These are phyloP conservation scores for Aphidius ervi DNA, from an alignment of 1,140 invertebrate species.

Conservation along the genomic window DNA sequence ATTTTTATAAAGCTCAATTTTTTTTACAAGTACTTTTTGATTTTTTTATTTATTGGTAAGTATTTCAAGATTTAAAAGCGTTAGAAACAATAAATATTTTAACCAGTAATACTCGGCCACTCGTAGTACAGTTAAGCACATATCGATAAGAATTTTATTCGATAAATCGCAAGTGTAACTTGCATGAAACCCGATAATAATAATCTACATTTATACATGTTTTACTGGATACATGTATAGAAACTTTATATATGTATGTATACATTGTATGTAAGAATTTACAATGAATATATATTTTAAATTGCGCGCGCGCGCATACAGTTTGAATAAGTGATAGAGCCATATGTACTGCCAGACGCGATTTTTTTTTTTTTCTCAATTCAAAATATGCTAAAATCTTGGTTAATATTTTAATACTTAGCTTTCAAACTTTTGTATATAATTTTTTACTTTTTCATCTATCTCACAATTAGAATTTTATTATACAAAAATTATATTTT, in stretches of 20 bases:
- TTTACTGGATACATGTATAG: too few relatives aligned
- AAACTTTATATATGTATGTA: too few relatives aligned
- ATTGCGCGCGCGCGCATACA: constrained; percentile 1
- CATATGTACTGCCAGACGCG: not conserved
- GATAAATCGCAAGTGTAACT: constrained; percentile 16
- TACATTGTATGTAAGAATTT: too few relatives aligned
- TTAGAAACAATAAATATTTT: constrained; percentile 16
- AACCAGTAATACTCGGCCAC: constrained; percentile 4
- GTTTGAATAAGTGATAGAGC: constrained; percentile 1
- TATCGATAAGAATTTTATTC: constrained; percentile 21
- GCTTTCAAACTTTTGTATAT: not conserved
- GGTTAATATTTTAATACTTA: constrained; percentile 13
- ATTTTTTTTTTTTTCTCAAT: constrained; percentile 2
- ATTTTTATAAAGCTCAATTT: too few relatives aligned
- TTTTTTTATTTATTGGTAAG: too few relatives aligned
- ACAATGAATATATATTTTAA: not conserved
- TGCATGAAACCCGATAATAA: constrained; percentile 21
- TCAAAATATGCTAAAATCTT: constrained; percentile 14
- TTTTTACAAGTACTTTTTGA: too few relatives aligned
- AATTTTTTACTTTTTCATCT: not conserved
- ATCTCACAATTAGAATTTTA: not conserved
- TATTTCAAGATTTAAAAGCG: not conserved
- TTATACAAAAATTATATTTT: not conserved
- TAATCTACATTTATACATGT: constrained; percentile 9
- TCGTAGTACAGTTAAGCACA: not conserved